Evolutionary conservation across 2,797 vertebrate genomes (phyloP).

Genomic region (Pygocentrus nattereri): DNA sequence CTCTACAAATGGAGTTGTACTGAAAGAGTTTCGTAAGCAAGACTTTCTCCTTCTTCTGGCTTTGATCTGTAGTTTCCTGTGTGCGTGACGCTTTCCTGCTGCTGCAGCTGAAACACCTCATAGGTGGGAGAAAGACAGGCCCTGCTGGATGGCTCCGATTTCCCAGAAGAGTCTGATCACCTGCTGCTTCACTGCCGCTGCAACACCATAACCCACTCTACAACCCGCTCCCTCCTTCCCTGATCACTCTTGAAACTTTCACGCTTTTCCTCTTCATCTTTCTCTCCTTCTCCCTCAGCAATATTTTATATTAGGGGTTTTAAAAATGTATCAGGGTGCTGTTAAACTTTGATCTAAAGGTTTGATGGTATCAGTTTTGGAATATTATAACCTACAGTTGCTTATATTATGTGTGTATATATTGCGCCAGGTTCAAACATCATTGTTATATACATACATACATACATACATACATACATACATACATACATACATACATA

Average conservation of each 20-base stretch:
- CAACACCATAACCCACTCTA: background rate
- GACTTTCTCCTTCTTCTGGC: background rate
- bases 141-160: background rate
- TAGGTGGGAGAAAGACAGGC: background rate
- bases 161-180: background rate
- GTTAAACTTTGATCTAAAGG: background rate
- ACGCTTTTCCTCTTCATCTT: background rate
- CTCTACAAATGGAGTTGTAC: background rate
- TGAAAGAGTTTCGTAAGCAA: conserved; percentile 10
- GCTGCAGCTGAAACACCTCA: background rate
- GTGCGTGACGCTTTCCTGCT: background rate
- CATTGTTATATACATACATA: too few species aligned
- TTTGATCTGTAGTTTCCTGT: background rate
- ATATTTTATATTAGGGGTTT: background rate
- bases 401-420: too few species aligned
- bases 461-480: too few species aligned
- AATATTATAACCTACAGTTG: background rate
- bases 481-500: too few species aligned
- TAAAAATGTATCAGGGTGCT: background rate
- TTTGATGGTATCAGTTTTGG: background rate
- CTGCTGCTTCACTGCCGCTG: background rate
- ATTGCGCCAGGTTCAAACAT: too few species aligned
- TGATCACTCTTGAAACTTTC: background rate
- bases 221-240: background rate
- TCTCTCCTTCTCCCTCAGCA: background rate